Evolutionary conservation across 2,797 vertebrate species (phyloP), one percentile per base, ranked within the genome.

Genomic region (Iguana delicatissima): DNA sequence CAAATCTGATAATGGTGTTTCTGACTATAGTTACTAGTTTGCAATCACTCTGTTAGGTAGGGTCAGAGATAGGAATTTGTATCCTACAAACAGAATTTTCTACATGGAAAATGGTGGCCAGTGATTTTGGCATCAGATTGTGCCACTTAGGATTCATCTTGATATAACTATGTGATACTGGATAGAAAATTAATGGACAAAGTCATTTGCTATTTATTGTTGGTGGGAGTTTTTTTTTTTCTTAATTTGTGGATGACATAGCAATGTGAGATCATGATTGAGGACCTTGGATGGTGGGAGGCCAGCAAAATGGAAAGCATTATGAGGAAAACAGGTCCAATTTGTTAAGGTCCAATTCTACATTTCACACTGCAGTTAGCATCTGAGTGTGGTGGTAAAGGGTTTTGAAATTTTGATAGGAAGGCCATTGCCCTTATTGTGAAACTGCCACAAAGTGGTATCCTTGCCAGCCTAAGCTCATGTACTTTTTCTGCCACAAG

Each of bases 21-120:
- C 22, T 89, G 87, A 83, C 69, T 91, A 2, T 55, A 90, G 55
- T 82, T 1, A 79, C 88, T 88, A 3, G 82, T 90, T 83, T 42
- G 73, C 52, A 92, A 87, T 35, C 22, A 29, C 1, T 9, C 0
- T 85, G 46, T 88, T 24, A 18, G 14, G 52, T 42, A 57, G 9
- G 29, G 1, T 83, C 76, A 8, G 89, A 6, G 62, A 69, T 72
- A 69, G 57, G 38, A 62, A n/a, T 24, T 52, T 38, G 35, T 52
- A 50, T 77, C 55, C 59, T 90, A 52, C 9, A 67, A 52, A 55
- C 12, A 52, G 52, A 73, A 50, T 14, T 9, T 72, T 24, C 29
- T 20, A 50, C n/a, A 74, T 46, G 22, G 52, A 64, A 84, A 50
- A 42, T 67, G 9, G 59, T 38, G 59, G 14, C 26, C 46, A 52